Evolutionary conservation across 2,113 vertebrate genomes (phyloP), one percentile per base, ranked within the genome.

Genomic region (Gulo gulo): DNA sequence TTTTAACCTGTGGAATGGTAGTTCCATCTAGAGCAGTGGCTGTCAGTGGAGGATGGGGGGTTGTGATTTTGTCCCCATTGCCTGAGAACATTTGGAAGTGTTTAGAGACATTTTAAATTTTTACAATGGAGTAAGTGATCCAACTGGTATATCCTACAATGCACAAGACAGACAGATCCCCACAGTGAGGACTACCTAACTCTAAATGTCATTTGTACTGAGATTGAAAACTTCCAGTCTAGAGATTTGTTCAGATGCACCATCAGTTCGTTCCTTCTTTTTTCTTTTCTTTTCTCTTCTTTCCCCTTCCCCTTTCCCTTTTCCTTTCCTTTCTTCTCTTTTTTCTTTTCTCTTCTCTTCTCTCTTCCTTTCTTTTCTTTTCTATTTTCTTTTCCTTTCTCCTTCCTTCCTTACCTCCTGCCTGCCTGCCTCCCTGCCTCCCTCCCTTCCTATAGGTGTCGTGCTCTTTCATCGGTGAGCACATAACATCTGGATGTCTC

Each of bases 51-150:
- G 29, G 7, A 4, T 52, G 24, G 11, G 26, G 74, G 74, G 21
- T 26, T 31, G 52, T 91, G 76, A 94, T 85, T 92, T 92, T 29
- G 42, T 14, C 24, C 12, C 71, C 55, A 16, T 23, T 92, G 26
- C 55, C 55, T 80, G 31, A 24, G 16, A 47, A 80, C n/a, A 80
- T 91, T 94, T 79, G 79, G 42, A 42, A 87, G 34, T 89, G 9
- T 93, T 94, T 92, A 87, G 67, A 76, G 34, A 96, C 23, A 69
- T 79, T 88, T 87, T 95, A 50, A 2, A 47, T 63, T 89, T 94
- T 89, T 86, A 86, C 42, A 92, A 31, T 13, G 31, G 36, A 20
- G 10, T 82, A 21, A 47, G n/a, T 84, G 42, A 13, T 97, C 13
- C 6, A 42, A 80, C 55, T 74, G 73, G 29, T 14, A 74, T 82